These are phyloP conservation scores for Puntigrus tetrazona DNA, from an alignment of 2,113 vertebrate genomes.

Conservation along the genomic window DNA sequence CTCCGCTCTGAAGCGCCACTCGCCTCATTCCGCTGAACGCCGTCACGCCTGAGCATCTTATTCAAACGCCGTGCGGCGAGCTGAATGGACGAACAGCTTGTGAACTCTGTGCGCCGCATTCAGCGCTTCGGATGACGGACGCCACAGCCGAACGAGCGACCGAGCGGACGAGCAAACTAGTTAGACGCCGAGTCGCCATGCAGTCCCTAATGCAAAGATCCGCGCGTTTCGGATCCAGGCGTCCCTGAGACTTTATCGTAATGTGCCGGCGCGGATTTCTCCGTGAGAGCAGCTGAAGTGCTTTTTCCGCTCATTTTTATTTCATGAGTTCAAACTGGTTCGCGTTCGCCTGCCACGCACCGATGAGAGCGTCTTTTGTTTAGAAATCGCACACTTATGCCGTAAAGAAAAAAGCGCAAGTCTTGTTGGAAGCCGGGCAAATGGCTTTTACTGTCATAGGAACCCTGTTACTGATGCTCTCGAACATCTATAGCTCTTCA, in stretches of 20 bases:
- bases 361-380: neutral
- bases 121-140: neutral
- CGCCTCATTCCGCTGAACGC: neutral
- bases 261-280: neutral
- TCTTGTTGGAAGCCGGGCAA: neutral
- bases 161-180: slow-evolving; percentile 9
- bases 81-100: slow-evolving; percentile 11
- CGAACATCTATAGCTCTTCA: slow-evolving; percentile 22
- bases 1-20: slow-evolving; percentile 1
- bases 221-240: neutral
- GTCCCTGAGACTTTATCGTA: neutral
- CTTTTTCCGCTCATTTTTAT: neutral
- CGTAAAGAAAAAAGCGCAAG: neutral
- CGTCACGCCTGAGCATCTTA: slow-evolving; percentile 11
- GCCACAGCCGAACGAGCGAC: neutral
- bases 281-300: slow-evolving; percentile 7
- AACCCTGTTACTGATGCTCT: slow-evolving; percentile 29
- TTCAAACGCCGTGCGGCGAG: neutral
- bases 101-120: neutral
- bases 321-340: neutral
- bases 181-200: neutral
- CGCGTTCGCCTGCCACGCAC: neutral
- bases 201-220: neutral
- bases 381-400: slow-evolving; percentile 1
- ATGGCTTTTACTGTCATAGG: slow-evolving; percentile 32